phyloP scores from a whole-genome alignment of 2,113 vertebrate species.

The Rhynchopsitta pachyrhyncha region DNA sequence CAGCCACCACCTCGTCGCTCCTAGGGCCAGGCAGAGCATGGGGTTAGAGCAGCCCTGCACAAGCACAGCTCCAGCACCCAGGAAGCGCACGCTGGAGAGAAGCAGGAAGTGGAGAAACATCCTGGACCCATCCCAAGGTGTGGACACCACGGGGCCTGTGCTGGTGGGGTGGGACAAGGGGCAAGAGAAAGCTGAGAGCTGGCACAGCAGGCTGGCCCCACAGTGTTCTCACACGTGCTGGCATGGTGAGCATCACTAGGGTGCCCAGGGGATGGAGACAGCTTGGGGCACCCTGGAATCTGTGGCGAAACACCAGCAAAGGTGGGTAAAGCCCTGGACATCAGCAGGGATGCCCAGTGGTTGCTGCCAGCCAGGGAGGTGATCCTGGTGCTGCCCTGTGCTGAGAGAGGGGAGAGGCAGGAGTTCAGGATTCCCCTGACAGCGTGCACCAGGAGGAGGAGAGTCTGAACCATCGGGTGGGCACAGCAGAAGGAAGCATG shows the following conservation, averaged over 20 bases:
- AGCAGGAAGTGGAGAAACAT: not conserved
- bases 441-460: not conserved
- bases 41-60: not conserved
- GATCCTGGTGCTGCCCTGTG: not conserved
- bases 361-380: not conserved
- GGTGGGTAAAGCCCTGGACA: not conserved
- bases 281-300: not conserved
- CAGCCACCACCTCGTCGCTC: constrained; percentile 93
- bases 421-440: not conserved
- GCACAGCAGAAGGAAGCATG: not conserved
- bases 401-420: not conserved
- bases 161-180: not conserved
- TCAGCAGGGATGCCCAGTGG: not conserved
- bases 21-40: constrained; percentile 65
- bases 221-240: not conserved
- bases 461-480: not conserved
- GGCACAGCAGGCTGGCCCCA: not conserved
- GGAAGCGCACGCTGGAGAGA: not conserved
- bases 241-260: not conserved
- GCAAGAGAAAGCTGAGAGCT: not conserved
- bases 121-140: not conserved
- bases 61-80: not conserved
- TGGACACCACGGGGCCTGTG: not conserved
- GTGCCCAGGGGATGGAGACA: not conserved
- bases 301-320: not conserved